Percentiles rank a stretch among this genome's conserved stretches.
Conservation (phyloP, 2,113 vertebrate genomes). For the Anhinga rufa region DNA sequence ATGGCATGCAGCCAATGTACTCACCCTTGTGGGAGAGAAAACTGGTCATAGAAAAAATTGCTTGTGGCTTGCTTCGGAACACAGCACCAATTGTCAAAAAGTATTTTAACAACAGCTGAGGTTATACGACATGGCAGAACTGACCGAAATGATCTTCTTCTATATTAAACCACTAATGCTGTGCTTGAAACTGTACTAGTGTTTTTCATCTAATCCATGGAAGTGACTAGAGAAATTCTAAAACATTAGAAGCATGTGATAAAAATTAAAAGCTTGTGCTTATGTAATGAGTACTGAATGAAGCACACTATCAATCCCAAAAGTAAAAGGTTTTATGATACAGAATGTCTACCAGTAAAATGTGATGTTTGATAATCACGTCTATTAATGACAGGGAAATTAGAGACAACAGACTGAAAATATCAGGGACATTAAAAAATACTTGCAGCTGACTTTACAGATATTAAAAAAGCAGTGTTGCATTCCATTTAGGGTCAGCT, state of each 20-base stretch:
- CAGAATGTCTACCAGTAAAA: neutral
- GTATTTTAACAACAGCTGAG: neutral
- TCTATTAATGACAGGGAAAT: conserved; percentile 28
- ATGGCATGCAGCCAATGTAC: neutral
- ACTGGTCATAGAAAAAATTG: neutral
- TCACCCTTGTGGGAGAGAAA: neutral
- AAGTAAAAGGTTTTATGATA: conserved; percentile 8
- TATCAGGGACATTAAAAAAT: neutral
- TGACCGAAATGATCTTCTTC: neutral
- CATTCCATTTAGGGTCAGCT: neutral
- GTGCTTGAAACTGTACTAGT: neutral
- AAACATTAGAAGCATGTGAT: neutral
- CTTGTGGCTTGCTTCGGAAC: neutral
- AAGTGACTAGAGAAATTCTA: neutral
- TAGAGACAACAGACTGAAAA: conserved; percentile 38
- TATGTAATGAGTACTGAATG: neutral
- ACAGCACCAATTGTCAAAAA: neutral
- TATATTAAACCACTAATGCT: neutral
- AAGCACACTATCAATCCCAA: neutral
- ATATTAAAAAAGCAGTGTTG: neutral
- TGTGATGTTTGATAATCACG: neutral
- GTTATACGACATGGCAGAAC: neutral
- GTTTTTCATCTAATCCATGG: neutral
- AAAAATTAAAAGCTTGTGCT: neutral
- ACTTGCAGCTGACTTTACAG: conserved; percentile 30